These are phyloP conservation scores for Dissostichus mawsoni DNA, from an alignment of 2,113 vertebrate genomes.

Conservation along the genomic window DNA sequence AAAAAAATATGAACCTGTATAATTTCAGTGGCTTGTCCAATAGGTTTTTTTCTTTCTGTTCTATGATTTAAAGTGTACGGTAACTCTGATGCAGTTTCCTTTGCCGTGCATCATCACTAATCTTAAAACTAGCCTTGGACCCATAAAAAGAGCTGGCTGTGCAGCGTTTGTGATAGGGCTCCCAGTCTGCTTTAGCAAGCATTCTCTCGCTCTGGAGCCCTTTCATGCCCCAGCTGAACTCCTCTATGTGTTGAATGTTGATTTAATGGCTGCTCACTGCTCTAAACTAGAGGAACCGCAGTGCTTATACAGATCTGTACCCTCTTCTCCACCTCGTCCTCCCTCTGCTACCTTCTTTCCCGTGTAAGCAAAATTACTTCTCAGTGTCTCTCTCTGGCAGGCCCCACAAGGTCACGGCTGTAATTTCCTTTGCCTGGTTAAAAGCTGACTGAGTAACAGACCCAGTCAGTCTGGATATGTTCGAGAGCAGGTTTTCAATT, in stretches of 20 bases:
- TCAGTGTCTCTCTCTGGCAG: constrained; percentile 46
- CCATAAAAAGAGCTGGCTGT: constrained; percentile 33
- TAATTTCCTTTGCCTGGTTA: constrained; percentile 80
- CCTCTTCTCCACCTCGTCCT: constrained; percentile 34
- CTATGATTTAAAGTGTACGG: constrained; percentile 15
- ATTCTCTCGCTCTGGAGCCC: constrained; percentile 32
- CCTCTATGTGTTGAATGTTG: constrained; percentile 70
- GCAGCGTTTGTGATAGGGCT: constrained; percentile 44
- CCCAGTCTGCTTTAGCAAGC: constrained; percentile 47
- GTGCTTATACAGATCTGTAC: constrained; percentile 49
- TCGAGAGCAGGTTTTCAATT: constrained; percentile 76
- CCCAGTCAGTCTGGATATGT: constrained; percentile 64
- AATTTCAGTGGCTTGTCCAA: constrained; percentile 4
- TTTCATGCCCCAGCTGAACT: constrained; percentile 68
- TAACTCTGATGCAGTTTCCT: constrained; percentile 13
- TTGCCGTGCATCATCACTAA: constrained; percentile 36
- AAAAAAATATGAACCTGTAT: constrained; percentile 24
- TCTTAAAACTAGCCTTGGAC: constrained; percentile 45
- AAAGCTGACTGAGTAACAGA: constrained; percentile 71
- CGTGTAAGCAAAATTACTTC: constrained; percentile 72
- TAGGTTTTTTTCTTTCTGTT: constrained; percentile 17
- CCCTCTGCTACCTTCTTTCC: constrained; percentile 32
- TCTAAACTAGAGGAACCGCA: constrained; percentile 46
- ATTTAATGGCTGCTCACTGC: constrained; percentile 62
- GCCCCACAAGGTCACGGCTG: constrained; percentile 70